Conservation (phyloP, 2,888 invertebrate genomes). For the Carterocephalus palaemon region DNA sequence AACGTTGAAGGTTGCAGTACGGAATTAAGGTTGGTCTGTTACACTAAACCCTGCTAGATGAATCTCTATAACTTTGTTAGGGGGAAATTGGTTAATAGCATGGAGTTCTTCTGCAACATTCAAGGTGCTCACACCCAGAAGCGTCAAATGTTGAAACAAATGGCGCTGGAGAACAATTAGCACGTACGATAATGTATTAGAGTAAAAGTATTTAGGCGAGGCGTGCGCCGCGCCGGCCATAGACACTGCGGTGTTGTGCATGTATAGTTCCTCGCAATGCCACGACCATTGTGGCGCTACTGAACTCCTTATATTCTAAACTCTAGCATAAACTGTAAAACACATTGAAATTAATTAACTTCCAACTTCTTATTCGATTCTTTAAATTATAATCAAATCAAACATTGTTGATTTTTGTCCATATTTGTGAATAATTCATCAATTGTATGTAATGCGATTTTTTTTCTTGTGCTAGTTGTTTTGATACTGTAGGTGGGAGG, state of each 20-base stretch:
- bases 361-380: slow-evolving; percentile 63
- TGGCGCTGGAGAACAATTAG: slow-evolving; percentile 70
- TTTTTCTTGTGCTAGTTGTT: slow-evolving; percentile 72
- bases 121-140: slow-evolving; percentile 45
- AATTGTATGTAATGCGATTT: slow-evolving; percentile 64
- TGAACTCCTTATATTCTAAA: slow-evolving; percentile 76
- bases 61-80: slow-evolving; percentile 55
- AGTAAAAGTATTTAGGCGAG: slow-evolving; percentile 71
- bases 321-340: slow-evolving; percentile 73
- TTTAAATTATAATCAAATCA: slow-evolving; percentile 56
- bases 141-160: slow-evolving; percentile 63
- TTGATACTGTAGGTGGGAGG: slow-evolving; percentile 54
- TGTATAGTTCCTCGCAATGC: slow-evolving; percentile 78
- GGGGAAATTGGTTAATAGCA: slow-evolving; percentile 34
- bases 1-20: slow-evolving; percentile 47
- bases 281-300: slow-evolving; percentile 69
- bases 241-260: slow-evolving; percentile 75
- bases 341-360: slow-evolving; percentile 63
- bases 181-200: slow-evolving; percentile 56
- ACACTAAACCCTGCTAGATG: slow-evolving; percentile 34
- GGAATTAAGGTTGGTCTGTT: not conserved
- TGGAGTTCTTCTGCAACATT: slow-evolving; percentile 44
- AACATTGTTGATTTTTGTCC: slow-evolving; percentile 58
- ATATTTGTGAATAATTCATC: slow-evolving; percentile 64
- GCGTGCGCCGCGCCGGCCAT: slow-evolving; percentile 59